These are phyloP conservation scores for Lochmaea capreae DNA, from an alignment of 2,888 invertebrate species.

Conservation along the genomic window DNA sequence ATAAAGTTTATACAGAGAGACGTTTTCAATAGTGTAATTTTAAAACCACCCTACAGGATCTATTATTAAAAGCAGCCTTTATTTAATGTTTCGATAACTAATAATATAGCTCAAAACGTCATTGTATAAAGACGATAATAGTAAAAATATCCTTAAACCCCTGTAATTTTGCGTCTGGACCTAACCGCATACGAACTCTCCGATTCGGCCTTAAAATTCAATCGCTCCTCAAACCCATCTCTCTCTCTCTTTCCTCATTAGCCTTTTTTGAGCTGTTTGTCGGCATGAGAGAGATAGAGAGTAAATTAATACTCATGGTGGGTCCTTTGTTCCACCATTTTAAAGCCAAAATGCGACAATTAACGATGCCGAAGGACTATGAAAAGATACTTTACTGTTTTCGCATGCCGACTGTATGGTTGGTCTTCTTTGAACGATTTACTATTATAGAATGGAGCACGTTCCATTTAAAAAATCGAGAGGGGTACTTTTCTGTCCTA, in stretches of 20 bases:
- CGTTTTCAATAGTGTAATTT: too few relatives aligned
- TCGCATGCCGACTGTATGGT: constrained; percentile 28
- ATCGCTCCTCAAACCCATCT: not conserved
- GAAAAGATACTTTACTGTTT: constrained; percentile 33
- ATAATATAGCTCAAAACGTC: too few relatives aligned
- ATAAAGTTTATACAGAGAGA: too few relatives aligned
- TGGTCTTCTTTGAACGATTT: not conserved
- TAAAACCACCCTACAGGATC: too few relatives aligned
- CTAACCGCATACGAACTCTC: constrained; percentile 8
- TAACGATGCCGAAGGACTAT: constrained; percentile 40
- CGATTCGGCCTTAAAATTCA: constrained; percentile 19
- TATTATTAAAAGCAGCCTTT: too few relatives aligned
- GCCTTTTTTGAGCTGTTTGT: constrained; percentile 27
- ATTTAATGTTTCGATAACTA: too few relatives aligned
- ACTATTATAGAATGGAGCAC: not conserved
- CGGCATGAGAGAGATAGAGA: constrained; percentile 27
- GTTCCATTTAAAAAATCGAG: too few relatives aligned
- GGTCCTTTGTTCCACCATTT: constrained; percentile 43
- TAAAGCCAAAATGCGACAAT: constrained; percentile 43
- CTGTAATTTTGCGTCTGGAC: too few relatives aligned
- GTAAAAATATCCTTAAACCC: too few relatives aligned
- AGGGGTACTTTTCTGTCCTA: too few relatives aligned
- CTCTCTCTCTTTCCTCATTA: constrained; percentile 13
- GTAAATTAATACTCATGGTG: constrained; percentile 41
- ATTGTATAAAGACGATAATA: too few relatives aligned